Conservation (phyloP, 2,797 vertebrate genomes). For the Ptychadena robeensis region DNA sequence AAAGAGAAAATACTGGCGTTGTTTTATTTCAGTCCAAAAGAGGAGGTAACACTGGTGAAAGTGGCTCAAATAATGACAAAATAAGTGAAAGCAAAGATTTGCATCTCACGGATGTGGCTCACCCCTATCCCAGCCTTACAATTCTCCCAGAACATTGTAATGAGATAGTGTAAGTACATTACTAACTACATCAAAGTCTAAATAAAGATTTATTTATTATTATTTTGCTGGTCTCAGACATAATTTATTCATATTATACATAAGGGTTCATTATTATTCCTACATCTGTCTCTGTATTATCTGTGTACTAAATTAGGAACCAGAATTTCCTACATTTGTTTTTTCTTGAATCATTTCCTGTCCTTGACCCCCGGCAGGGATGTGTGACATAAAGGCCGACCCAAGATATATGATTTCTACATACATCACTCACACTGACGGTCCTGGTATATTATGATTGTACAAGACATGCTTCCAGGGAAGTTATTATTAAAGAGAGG, state of each 20-base stretch:
- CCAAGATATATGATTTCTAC: not conserved
- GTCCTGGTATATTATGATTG: not conserved
- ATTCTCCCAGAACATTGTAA: too few species aligned
- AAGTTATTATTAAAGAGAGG: too few species aligned
- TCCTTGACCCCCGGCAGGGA: not conserved
- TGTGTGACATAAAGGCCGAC: not conserved
- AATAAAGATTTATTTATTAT: not conserved
- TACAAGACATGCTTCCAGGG: too few species aligned
- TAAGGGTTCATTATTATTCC: not conserved
- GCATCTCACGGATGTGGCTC: too few species aligned
- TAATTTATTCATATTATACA: not conserved
- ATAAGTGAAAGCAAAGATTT: too few species aligned
- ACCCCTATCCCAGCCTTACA: too few species aligned
- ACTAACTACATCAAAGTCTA: too few species aligned
- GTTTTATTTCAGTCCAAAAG: too few species aligned
- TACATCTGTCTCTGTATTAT: not conserved
- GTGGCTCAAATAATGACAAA: too few species aligned
- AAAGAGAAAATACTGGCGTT: too few species aligned
- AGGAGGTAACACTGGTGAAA: too few species aligned
- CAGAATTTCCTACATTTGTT: not conserved
- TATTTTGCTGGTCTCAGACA: not conserved
- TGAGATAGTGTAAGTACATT: too few species aligned
- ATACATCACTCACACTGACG: not conserved
- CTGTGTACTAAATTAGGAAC: not conserved
- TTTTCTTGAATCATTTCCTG: not conserved